A percentile compares a stretch with the other conserved stretches of the same genome.
These are phyloP conservation scores for Cyphomyrus discorhynchus DNA, from an alignment of 2,113 vertebrate species.

Conservation along the genomic window DNA sequence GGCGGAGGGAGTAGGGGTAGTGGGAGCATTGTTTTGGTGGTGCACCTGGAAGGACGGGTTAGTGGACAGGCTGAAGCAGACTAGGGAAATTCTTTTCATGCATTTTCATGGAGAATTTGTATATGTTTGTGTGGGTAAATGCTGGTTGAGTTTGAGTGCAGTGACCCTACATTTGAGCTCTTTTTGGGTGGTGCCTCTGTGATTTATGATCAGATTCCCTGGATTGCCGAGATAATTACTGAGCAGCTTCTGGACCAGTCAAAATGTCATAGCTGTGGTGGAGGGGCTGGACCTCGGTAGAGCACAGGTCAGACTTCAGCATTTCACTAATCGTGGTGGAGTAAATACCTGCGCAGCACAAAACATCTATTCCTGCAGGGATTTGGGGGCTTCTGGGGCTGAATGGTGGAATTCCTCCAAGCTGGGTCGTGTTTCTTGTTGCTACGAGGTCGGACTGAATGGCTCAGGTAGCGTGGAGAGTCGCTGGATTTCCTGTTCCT, in stretches of 20 bases:
- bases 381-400: not conserved
- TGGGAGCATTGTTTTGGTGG: not conserved
- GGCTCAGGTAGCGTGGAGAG: not conserved
- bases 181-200: not conserved
- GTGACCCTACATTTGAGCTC: not conserved
- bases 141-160: not conserved
- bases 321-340: not conserved
- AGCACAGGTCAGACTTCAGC: not conserved
- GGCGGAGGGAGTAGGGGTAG: not conserved
- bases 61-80: not conserved
- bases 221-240: not conserved
- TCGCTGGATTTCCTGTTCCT: not conserved
- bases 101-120: not conserved
- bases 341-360: not conserved
- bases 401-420: not conserved
- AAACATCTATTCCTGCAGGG: not conserved
- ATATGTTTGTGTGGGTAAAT: not conserved
- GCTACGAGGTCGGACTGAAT: not conserved
- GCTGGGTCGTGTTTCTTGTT: not conserved
- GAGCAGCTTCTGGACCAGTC: not conserved
- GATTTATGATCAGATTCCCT: not conserved
- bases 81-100: not conserved
- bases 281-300: not conserved
- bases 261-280: not conserved
- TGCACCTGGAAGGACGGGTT: not conserved